A percentile compares a stretch with the other conserved stretches of the same genome.
These are phyloP conservation scores for Lophotis ruficrista DNA, from an alignment of 2,113 vertebrate genomes.

Conservation along the genomic window DNA sequence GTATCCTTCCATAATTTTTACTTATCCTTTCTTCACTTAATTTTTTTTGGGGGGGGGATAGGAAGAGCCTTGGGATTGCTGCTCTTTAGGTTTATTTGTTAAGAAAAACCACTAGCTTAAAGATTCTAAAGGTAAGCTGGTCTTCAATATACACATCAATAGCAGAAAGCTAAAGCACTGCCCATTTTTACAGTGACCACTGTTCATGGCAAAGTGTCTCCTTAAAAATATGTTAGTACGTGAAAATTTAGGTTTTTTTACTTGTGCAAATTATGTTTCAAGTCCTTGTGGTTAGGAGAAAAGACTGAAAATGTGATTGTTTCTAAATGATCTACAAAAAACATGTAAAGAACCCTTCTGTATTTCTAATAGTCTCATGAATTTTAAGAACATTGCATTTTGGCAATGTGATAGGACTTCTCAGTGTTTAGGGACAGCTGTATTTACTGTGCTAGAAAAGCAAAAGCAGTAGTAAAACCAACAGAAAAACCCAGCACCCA, in stretches of 20 bases:
- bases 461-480: background rate
- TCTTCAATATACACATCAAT: background rate
- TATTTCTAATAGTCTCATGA: background rate
- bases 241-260: background rate
- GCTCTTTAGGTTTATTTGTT: background rate
- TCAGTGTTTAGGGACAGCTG: background rate
- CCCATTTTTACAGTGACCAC: background rate
- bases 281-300: background rate
- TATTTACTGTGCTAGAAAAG: background rate
- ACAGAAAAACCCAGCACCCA: background rate
- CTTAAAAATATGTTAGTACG: background rate
- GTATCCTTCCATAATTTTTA: background rate
- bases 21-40: background rate
- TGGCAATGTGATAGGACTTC: background rate
- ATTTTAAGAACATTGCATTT: background rate
- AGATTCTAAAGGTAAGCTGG: background rate
- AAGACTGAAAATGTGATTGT: background rate
- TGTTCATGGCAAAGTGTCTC: background rate
- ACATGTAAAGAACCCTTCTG: background rate
- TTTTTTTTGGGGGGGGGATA: background rate
- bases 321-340: background rate
- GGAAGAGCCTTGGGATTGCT: background rate
- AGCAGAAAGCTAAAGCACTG: background rate
- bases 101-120: background rate
- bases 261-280: background rate